Conservation (phyloP, 2,888 invertebrate genomes). For the Empis stercorea region DNA sequence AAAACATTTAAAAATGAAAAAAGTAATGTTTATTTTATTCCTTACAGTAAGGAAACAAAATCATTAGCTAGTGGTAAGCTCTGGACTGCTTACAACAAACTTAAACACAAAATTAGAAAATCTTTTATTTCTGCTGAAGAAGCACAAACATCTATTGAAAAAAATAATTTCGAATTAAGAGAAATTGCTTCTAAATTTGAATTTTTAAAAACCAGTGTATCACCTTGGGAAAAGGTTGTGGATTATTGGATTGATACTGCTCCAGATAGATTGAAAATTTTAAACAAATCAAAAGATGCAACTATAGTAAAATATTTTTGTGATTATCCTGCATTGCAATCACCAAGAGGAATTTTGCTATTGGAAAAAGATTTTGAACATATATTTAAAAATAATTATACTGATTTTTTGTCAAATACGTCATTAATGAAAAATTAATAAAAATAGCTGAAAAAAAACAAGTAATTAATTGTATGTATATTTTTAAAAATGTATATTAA, state of each 20-base stretch:
- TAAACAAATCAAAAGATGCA: background rate
- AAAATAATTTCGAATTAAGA: background rate
- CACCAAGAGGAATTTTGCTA: background rate
- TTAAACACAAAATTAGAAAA: background rate
- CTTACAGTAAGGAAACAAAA: conserved; percentile 2
- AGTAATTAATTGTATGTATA: too few species aligned
- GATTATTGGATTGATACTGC: background rate
- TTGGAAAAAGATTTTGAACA: conserved; percentile 1
- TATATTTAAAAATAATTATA: background rate
- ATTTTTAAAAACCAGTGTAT: background rate
- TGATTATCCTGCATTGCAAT: background rate
- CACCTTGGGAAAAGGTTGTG: background rate
- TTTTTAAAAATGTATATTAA: too few species aligned
- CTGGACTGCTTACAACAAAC: conserved; percentile 1
- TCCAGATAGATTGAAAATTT: background rate
- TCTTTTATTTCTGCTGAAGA: background rate
- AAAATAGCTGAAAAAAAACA: background rate
- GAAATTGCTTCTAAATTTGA: background rate
- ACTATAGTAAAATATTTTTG: background rate
- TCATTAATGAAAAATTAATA: background rate
- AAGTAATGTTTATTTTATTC: background rate
- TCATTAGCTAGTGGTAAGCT: conserved; percentile 1
- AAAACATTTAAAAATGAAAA: background rate
- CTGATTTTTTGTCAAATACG: background rate
- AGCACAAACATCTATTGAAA: background rate